These are phyloP conservation scores for Drosophila acutilabella DNA, from an alignment of 2,888 invertebrate genomes.

Conservation along the genomic window DNA sequence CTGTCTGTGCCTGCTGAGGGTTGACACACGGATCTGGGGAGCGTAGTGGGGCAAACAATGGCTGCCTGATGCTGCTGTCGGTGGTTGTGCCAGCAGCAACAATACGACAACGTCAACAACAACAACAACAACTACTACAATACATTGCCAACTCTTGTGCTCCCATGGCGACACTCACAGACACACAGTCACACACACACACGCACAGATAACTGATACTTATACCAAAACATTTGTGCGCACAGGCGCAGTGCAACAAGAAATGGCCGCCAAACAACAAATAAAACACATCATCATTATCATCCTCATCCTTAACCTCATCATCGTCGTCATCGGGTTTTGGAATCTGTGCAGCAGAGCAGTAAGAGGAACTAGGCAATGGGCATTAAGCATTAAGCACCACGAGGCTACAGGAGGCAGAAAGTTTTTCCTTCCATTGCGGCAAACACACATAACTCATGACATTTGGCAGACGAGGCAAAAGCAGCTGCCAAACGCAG, in stretches of 20 bases:
- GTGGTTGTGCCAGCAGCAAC: constrained; percentile 65
- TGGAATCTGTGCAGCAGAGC: constrained; percentile 24
- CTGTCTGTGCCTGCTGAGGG: neutral
- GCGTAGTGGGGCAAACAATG: constrained; percentile 73
- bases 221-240: constrained; percentile 56
- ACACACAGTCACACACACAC: constrained; percentile 16
- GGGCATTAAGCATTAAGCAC: constrained; percentile 5
- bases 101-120: constrained; percentile 28
- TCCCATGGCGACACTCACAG: constrained; percentile 65
- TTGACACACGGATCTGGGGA: constrained; percentile 22
- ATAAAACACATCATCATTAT: constrained; percentile 52
- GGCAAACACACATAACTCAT: constrained; percentile 69
- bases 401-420: constrained; percentile 13
- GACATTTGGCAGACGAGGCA: constrained; percentile 70
- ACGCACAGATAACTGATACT: constrained; percentile 36
- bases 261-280: constrained; percentile 71
- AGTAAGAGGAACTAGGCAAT: constrained; percentile 7
- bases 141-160: constrained; percentile 62
- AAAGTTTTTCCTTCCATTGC: constrained; percentile 59
- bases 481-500: constrained; percentile 74
- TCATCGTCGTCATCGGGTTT: constrained; percentile 31
- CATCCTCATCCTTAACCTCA: neutral
- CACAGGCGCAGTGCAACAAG: constrained; percentile 76
- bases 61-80: constrained; percentile 63
- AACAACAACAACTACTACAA: constrained; percentile 24